A percentile compares a stretch with the other conserved stretches of the same genome.
These are phyloP conservation scores for Borostomias antarcticus DNA, from an alignment of 2,797 vertebrate species.

Conservation along the genomic window DNA sequence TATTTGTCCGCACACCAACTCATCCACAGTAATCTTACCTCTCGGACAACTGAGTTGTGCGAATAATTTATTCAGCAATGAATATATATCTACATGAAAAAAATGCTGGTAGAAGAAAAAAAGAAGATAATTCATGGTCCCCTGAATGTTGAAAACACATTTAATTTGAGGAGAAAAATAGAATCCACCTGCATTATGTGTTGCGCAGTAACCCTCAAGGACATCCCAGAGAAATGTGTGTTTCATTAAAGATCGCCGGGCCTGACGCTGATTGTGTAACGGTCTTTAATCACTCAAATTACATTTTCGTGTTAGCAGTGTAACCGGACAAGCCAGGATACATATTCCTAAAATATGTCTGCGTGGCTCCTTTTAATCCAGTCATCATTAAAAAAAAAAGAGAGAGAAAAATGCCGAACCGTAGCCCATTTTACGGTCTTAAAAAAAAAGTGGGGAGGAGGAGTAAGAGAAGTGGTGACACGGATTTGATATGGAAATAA, in stretches of 20 bases:
- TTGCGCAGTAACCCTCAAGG: slow-evolving; percentile 32
- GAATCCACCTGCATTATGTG: slow-evolving; percentile 39
- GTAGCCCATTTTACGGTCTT: slow-evolving; percentile 47
- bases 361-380: slow-evolving; percentile 41
- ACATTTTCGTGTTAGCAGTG: slow-evolving; percentile 33
- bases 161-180: slow-evolving; percentile 39
- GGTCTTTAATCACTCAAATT: slow-evolving; percentile 56
- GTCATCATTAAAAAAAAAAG: slow-evolving; percentile 22
- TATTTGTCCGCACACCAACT: slow-evolving; percentile 69
- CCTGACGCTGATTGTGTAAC: slow-evolving; percentile 39
- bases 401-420: slow-evolving; percentile 23
- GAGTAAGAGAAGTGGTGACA: slow-evolving; percentile 26
- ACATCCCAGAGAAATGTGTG: slow-evolving; percentile 42
- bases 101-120: slow-evolving; percentile 41
- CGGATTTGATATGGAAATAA: slow-evolving; percentile 66
- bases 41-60: slow-evolving; percentile 52
- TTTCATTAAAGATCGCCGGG: slow-evolving; percentile 46
- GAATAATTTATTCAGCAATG: slow-evolving; percentile 67
- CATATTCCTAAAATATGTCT: slow-evolving; percentile 34
- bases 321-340: slow-evolving; percentile 17
- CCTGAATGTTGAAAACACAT: slow-evolving; percentile 52
- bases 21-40: slow-evolving; percentile 72
- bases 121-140: slow-evolving; percentile 61
- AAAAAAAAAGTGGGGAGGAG: slow-evolving; percentile 36
- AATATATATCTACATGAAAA: slow-evolving; percentile 40